Base-by-base conservation (phyloP, 2,888 invertebrate genomes). In the Pheosia tremula region DNA sequence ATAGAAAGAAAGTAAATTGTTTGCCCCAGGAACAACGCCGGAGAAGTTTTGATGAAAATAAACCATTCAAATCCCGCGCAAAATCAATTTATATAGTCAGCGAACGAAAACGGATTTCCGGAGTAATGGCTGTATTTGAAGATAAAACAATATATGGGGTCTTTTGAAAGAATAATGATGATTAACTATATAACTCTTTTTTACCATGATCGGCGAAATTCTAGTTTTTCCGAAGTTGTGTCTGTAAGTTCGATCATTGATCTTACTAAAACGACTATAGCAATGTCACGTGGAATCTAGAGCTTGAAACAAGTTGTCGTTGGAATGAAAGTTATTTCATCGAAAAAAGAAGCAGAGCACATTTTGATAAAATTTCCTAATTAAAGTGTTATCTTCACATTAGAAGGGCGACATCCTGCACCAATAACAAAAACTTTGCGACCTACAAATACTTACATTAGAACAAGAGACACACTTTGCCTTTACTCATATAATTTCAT, bases 21-120 rank as follows among this genome's bases (percentile, higher is more conserved):
- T 49, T 49, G 13, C 24, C 24, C 50, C n/a, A 24, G 24, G 24
- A 50, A 13, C 50, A 24, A 24, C 24, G 24, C 9, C 50, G 55
- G 53, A 11, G 60, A 62, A 65, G 59, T 61, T 72, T 64, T 63
- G 55, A 67, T 58, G 49, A 53, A 49, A 56, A 60, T 58, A 66
- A 66, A 61, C 37, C 61, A 47, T 62, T 53, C 50, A 58, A 61
- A 66, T 60, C 59, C 66, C 65, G 50, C 59, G 59, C 61, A 61
- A 65, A 67, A 74, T 67, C 68, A 68, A 78, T 78, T 71, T 63
- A 60, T 54, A 43, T 38, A 66, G 57, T 61, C 57, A 10, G 39
- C 41, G 47, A 61, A 61, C 68, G 59, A 68, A 69, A 68, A 68
- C 63, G 58, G 67, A 70, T 74, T 69, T 67, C 57, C 45, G 45